A percentile compares a stretch with the other conserved stretches of the same genome.
Conservation (phyloP, 2,797 vertebrate species). For the Jordanella pulchra region DNA sequence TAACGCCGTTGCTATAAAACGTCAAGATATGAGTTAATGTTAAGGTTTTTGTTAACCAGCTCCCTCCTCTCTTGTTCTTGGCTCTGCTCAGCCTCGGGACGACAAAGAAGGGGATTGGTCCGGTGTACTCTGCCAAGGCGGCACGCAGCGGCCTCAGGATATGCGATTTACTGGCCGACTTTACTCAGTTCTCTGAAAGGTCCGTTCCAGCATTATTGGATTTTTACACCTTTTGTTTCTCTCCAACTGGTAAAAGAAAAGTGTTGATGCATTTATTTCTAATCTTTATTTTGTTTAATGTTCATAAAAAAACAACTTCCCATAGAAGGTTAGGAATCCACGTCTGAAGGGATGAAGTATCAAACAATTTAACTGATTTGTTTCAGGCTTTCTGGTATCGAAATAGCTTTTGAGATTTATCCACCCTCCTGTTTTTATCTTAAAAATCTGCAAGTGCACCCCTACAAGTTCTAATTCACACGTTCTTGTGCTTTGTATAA, state of each 20-base stretch:
- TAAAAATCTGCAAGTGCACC: too few relatives aligned
- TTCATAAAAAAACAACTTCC: neutral
- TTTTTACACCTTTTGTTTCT: neutral
- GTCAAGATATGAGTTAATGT: neutral
- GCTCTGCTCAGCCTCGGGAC: conserved; percentile 88
- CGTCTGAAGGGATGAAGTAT: neutral
- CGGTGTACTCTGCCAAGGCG: conserved; percentile 97
- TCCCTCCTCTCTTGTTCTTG: neutral
- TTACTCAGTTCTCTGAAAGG: conserved; percentile 94
- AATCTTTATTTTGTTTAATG: neutral
- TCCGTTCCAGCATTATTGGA: conserved; percentile 25
- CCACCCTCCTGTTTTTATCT: too few relatives aligned
- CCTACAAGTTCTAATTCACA: too few relatives aligned
- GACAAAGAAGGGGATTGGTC: conserved; percentile 97
- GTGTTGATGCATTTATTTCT: neutral
- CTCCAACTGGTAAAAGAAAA: neutral
- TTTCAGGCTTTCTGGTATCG: too few relatives aligned
- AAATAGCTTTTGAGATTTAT: too few relatives aligned
- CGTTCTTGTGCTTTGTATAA: too few relatives aligned
- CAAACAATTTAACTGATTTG: neutral
- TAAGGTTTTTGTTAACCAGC: conserved; percentile 7
- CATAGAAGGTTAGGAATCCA: neutral
- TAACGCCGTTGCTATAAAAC: conserved; percentile 8
- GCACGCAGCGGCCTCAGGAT: conserved; percentile 95
- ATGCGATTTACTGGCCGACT: conserved; percentile 96